Base-by-base conservation (phyloP, 1,140 invertebrate genomes). In the Leptinotarsa defecta region DNA sequence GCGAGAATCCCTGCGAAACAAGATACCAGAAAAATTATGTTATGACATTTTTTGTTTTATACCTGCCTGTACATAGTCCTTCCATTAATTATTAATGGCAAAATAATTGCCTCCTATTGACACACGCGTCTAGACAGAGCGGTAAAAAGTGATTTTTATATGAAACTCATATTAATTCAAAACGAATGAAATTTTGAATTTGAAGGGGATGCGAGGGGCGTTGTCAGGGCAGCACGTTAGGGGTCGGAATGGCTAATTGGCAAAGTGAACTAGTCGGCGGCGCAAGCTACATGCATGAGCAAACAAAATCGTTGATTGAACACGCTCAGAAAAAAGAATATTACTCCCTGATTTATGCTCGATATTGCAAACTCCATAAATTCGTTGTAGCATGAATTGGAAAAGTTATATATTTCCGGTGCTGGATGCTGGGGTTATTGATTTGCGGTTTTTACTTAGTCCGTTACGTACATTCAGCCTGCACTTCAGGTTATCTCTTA, bases 271-370 rank as follows among this genome's bases (percentile, higher is more conserved):
- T 57, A 19, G 68, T 71, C 75, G 52, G 52, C 17, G 6, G 52
- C 52, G 52, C 52, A 57, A 68, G 75, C 75, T 76, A 64, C 68
- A 77, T 74, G 76, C 76, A 74, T 71, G 73, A 77, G 68, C 73
- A 77, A 77, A 77, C 76, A 77, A 77, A 74, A 74, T 74, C 73
- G 76, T 24, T 77, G 76, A 77, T 74, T 77, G 76, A 77, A 74
- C 76, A 71, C 69, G 52, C 17, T 43, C 52, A 65, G 64, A 61
- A 57, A 76, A 76, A 76, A 73, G 64, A 72, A 68, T 72, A 72
- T 72, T 67, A 76, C 65, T 65, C 52, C 13, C 69, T 71, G 70
- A 76, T 76, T 76, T 65, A 72, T 75, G 69, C 48, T 71, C 62
- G 64, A 71, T 67, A 72, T 72, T 76, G 52, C 74, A 65, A 74